Base-by-base conservation (phyloP, 2,888 invertebrate genomes). In the Spisula subtruncata region DNA sequence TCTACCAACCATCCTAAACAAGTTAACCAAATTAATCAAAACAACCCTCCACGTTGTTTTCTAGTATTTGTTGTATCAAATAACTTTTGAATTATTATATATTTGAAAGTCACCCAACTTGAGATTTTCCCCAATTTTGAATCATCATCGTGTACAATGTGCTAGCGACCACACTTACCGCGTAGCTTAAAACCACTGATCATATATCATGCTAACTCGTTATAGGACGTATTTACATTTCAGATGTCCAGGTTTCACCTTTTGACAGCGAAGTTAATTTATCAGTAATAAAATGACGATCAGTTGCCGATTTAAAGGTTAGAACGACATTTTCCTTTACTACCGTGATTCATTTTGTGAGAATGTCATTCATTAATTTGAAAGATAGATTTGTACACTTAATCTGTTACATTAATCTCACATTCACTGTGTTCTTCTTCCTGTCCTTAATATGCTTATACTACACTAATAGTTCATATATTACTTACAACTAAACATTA, bases 231-330 rank as follows among this genome's bases (percentile, higher is more conserved):
- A 75, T 32, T 75, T 75, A 35, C 32, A 35, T 75, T 75, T 5
- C 1, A 75, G 25, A 75, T 75, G 75, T 35, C 35, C 75, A 75
- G 75, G 35, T 84, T 85, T 80, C 56, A 79, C 80, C 79, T 46
- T n/a, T 85, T 85, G 85, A 80, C 79, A 80, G 51, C 14, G 41
- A 71, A 85, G 75, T 85, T 85, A 79, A 85, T 80, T 85, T 80
- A 48, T 85, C 54, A 48, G 75, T 48, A 85, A 85, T 75, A 48
- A 85, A 85, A 85, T 32, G 35, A 75, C 29, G 75, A 75, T 75
- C 75, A 16, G 60, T n/a, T 66, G 60, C 81, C 41, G 48, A 54
- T 80, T 29, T 41, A 79, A 81, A 48, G 79, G 85, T 85, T 80
- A 35, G 16, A 46, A 29, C 79, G 85, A 85, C 85, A 79, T 80